Evolutionary conservation across 1,140 invertebrate genomes (phyloP), one percentile per base, ranked within the genome.

Genomic region (Tetragnatha versicolor): DNA sequence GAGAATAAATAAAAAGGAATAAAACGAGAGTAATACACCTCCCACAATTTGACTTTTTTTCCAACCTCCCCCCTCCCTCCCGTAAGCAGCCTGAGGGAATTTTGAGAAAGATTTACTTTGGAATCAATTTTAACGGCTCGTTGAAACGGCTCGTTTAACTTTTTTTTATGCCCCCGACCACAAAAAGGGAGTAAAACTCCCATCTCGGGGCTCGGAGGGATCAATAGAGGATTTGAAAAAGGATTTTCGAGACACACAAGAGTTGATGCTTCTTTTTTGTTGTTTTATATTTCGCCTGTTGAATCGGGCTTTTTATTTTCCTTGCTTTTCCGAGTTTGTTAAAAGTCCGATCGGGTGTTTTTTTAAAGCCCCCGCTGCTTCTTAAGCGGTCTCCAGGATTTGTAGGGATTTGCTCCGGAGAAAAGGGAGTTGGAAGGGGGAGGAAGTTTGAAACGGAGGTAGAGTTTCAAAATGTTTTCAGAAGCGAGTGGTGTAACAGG

Each of bases 91-190:
- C 39, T 17, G 39, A 49, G 72, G 72, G 72, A 75, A 49, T 75
- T 75, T 75, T 75, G 72, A 75, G 72, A 63, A 75, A 75, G 72
- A 75, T 75, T 75, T 75, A 63, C 58, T 75, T 75, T 63, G n/a
- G 58, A 75, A 75, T 75, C 72, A 75, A 75, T 75, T 75, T 75
- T 75, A 75, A 75, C 55, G 60, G 72, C 27, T 22, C 35, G 72
- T 75, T 63, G 72, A 75, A 75, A 75, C 45, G 72, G 72, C 72
- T 75, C 72, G 72, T 75, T 75, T 75, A 75, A 75, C 72, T 75
- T 75, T 60, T 58, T 75, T 60, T 75, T 49, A 42, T 31, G 37
- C 29, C 17, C 42, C 17, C 72, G 58, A 75, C 72, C 72, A 35
- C 72, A 75, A 42, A 49, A 75, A 27, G 55, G 53, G 72, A 75